These are phyloP conservation scores for Cantharis nigra DNA, from an alignment of 2,888 invertebrate genomes.

Conservation along the genomic window DNA sequence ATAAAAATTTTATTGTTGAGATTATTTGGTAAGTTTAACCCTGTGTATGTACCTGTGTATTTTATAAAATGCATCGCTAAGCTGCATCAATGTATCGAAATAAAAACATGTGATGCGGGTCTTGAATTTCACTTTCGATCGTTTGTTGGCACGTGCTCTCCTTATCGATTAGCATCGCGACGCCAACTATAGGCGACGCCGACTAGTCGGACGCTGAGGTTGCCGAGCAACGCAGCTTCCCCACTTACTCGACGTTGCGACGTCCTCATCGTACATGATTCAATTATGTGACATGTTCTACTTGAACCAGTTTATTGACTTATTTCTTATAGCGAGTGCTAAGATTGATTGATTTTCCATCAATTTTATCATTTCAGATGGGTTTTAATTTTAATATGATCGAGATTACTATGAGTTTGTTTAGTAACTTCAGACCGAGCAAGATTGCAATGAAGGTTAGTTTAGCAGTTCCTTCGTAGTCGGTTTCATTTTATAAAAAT, in stretches of 20 bases:
- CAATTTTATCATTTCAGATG: slow-evolving; percentile 1
- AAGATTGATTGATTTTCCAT: slow-evolving; percentile 32
- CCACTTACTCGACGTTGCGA: slow-evolving; percentile 45
- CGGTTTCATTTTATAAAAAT: neutral
- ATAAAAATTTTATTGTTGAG: neutral
- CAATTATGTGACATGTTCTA: slow-evolving; percentile 55
- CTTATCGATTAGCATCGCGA: slow-evolving; percentile 47
- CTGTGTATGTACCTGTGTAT: neutral
- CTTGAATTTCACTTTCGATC: slow-evolving; percentile 39
- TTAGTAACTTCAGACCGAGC: neutral
- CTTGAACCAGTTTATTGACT: slow-evolving; percentile 53
- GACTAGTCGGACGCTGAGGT: slow-evolving; percentile 51
- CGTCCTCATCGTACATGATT: slow-evolving; percentile 48
- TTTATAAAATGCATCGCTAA: neutral
- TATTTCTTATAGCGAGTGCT: slow-evolving; percentile 42
- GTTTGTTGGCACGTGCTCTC: slow-evolving; percentile 41
- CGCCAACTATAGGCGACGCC: slow-evolving; percentile 45
- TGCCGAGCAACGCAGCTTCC: slow-evolving; percentile 54
- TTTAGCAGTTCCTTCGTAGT: neutral
- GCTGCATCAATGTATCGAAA: neutral
- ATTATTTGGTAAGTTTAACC: neutral
- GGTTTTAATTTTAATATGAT: neutral
- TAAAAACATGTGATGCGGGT: slow-evolving; percentile 22
- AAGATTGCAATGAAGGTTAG: neutral
- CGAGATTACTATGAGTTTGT: neutral